These are phyloP conservation scores for Frieseomelitta varia DNA, from an alignment of 1,140 invertebrate genomes.

Conservation along the genomic window DNA sequence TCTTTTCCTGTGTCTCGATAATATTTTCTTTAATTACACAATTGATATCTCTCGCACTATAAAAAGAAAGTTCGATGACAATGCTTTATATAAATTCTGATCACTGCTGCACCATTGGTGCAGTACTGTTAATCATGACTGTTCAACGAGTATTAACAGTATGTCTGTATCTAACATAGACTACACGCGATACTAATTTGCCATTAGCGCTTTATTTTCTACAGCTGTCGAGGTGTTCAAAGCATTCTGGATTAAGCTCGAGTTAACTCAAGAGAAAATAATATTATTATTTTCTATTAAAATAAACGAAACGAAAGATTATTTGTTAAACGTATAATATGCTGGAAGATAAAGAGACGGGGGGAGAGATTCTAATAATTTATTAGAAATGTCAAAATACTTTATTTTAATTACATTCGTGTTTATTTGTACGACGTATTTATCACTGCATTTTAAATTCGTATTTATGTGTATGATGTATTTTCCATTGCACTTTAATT, in stretches of 20 bases:
- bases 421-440: neutral
- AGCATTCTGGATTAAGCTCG: neutral
- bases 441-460: neutral
- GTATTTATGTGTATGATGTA: neutral
- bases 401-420: slow-evolving; percentile 33
- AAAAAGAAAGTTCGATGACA: neutral
- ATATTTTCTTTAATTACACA: neutral
- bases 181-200: neutral
- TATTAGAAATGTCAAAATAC: slow-evolving; percentile 38
- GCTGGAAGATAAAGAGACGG: too few relatives aligned
- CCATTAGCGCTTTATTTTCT: neutral
- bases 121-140: neutral
- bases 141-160: slow-evolving; percentile 20
- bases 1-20: neutral
- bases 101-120: neutral
- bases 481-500: neutral
- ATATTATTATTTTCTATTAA: neutral
- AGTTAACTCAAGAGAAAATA: neutral
- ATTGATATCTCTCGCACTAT: neutral
- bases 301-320: neutral
- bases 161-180: neutral
- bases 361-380: neutral
- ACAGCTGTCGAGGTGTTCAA: neutral
- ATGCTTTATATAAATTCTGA: neutral
- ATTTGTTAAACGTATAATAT: neutral